Conservation (phyloP, 2,797 vertebrate genomes). For the Catostomus latipinnis region DNA sequence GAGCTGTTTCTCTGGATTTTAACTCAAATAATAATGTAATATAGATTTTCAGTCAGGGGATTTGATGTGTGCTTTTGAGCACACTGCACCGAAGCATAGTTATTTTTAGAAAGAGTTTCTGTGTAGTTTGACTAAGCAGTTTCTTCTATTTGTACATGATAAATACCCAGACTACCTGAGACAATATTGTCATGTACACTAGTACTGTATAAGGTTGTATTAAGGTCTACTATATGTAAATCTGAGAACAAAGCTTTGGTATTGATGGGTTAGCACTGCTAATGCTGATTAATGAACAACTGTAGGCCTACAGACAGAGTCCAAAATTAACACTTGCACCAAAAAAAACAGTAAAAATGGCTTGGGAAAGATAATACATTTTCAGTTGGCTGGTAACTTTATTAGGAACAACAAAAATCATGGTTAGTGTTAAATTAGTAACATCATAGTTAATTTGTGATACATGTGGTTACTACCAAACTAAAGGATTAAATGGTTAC, state of each 20-base stretch:
- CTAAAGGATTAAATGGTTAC: no score
- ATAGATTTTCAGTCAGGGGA: conserved; percentile 64
- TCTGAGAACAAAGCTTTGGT: no score
- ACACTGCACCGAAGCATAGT: conserved; percentile 42
- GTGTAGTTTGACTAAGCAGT: conserved; percentile 19
- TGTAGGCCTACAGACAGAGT: neutral
- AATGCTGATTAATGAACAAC: neutral
- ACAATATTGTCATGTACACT: neutral
- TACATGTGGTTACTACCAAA: no score
- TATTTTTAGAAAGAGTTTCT: conserved; percentile 33
- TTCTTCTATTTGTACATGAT: neutral
- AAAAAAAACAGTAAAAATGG: no score
- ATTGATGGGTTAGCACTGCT: neutral
- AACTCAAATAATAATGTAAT: conserved; percentile 67
- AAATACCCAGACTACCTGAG: neutral
- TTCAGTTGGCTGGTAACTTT: no score
- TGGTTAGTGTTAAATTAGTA: no score
- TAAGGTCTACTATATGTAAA: no score
- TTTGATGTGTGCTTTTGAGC: conserved; percentile 52
- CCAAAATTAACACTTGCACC: no score
- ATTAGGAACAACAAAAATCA: no score
- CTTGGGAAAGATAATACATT: no score
- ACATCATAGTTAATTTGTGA: no score
- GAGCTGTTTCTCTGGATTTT: conserved; percentile 62
- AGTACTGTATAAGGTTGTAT: neutral